Conservation (phyloP, 30 jellyfish, hydroid and myxozoan species). For the Chironex yamaguchii region DNA sequence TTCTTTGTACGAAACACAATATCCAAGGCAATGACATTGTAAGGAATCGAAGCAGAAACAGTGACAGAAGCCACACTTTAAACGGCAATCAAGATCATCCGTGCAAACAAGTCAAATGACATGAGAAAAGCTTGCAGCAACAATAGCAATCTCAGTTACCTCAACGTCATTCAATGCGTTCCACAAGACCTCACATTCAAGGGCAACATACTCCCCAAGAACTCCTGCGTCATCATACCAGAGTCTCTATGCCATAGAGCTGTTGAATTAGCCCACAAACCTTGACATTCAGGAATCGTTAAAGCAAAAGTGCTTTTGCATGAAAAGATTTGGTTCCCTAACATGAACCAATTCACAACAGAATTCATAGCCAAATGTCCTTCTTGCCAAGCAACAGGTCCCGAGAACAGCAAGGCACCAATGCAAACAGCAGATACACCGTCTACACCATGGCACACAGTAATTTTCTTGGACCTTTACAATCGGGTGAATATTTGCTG, state of each 20-base stretch:
- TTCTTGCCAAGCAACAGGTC: constrained; percentile 23
- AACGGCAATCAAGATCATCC: too few relatives aligned
- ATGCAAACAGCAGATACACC: constrained; percentile 32
- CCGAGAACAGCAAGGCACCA: constrained; percentile 4
- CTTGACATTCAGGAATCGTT: background rate
- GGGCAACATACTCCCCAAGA: background rate
- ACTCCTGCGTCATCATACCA: background rate
- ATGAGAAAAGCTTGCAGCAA: background rate
- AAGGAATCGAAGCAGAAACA: constrained; percentile 39
- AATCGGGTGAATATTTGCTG: constrained; percentile 51
- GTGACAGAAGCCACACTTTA: constrained; percentile 3
- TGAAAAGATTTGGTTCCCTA: constrained; percentile 18
- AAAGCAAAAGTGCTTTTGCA: background rate
- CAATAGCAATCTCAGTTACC: background rate
- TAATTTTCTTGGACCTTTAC: constrained; percentile 35
- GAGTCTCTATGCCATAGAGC: background rate
- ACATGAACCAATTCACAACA: background rate
- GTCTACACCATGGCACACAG: constrained; percentile 52
- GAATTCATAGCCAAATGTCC: background rate
- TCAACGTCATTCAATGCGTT: background rate
- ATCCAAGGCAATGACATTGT: constrained; percentile 51
- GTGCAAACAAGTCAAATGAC: too few relatives aligned
- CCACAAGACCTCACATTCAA: constrained; percentile 11
- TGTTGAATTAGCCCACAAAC: background rate
- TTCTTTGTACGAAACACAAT: constrained; percentile 7